Evolutionary conservation across 2,797 vertebrate genomes (phyloP), one percentile per base, ranked within the genome.

Genomic region (Adelosebastes latens): DNA sequence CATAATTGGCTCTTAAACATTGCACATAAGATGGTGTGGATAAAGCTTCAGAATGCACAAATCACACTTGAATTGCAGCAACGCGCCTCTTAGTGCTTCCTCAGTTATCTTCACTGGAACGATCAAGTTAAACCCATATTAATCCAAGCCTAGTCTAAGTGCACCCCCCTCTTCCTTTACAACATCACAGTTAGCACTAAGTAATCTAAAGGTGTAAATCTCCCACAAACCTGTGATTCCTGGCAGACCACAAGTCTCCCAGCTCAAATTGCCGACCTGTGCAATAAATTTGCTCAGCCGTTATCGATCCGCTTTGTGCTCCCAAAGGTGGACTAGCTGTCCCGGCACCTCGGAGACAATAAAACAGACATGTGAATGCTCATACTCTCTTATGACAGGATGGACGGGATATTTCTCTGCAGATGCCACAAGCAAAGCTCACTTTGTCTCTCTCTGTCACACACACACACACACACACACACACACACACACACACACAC

Each of bases 231-330:
- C 60, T 80, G 62, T 74, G 67, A 79, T 87, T 85, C 87, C 85
- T 70, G 61, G 39, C 72, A 59, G 61, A 53, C 32, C 27, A 0
- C 59, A 10, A 58, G 46, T 58, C 67, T 62, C 73, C 66, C 72
- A 22, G 65, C 79, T 55, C 42, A 36, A 71, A 77, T 61, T 87
- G 86, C 83, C 25, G 39, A 61, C 55, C 68, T 80, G 52, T 74
- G 79, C 84, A 75, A 87, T 90, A 91, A 81, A 93, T 88, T 58
- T 65, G 56, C 81, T 67, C 27, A 46, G 86, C 79, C 74, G 65
- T 18, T 81, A 92, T 93, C 60, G 92, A 93, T 93, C 79, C 11
- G 3, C 1, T 56, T 68, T 61, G 79, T 32, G 71, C 77, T 81
- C 63, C 71, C 70, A 60, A 72, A 42, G 34, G 77, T 71, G 72